These are phyloP conservation scores for Prunella himalayana DNA, from an alignment of 2,113 vertebrate genomes.

Conservation along the genomic window DNA sequence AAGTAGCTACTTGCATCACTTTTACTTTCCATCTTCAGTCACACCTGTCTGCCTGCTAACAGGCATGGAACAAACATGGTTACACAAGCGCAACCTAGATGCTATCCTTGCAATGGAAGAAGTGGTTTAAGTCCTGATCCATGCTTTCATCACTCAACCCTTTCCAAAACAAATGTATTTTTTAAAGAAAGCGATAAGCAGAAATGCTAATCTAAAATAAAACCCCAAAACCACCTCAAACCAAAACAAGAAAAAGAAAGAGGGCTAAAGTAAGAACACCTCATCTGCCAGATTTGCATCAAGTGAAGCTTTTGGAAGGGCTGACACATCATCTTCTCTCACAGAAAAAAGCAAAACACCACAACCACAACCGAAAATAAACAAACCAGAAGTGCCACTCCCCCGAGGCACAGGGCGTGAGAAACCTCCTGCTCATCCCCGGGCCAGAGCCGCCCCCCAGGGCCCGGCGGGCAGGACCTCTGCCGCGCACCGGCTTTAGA, in stretches of 20 bases:
- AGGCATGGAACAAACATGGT: background rate
- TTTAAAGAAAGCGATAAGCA: accelerated
- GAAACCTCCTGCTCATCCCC: background rate
- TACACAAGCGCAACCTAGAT: background rate
- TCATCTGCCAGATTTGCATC: background rate
- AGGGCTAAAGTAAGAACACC: background rate
- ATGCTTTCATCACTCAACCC: accelerated
- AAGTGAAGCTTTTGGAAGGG: background rate
- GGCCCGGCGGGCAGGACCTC: background rate
- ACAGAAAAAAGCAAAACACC: background rate
- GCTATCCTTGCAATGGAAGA: background rate
- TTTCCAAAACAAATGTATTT: background rate
- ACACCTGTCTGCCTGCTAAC: background rate
- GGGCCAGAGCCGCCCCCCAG: background rate
- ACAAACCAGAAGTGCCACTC: background rate
- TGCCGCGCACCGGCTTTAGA: background rate
- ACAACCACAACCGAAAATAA: background rate
- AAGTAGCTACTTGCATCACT: background rate
- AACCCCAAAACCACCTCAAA: background rate
- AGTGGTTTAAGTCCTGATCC: background rate
- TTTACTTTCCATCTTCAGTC: background rate
- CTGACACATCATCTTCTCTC: background rate
- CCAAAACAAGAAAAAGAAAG: background rate
- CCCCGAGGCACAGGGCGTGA: background rate
- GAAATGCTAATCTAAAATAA: background rate